phyloP scores from a whole-genome alignment of 2,888 invertebrate species.

The Willowsia nigromaculata region DNA sequence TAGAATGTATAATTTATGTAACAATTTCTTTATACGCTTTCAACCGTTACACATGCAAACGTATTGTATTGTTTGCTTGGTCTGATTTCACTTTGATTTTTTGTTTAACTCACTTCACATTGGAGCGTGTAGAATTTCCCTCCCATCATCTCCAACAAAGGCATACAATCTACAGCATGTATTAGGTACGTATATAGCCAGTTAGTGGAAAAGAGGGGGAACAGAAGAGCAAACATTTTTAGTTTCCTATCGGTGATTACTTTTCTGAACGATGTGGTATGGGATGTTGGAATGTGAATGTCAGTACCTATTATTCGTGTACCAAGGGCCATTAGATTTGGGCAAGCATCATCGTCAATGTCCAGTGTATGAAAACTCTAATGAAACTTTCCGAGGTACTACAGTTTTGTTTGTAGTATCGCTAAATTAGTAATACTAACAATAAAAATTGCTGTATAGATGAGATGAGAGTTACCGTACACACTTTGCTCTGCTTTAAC shows the following conservation, averaged over 20 bases:
- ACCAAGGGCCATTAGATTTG: not conserved
- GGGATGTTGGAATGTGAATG: constrained; percentile 3
- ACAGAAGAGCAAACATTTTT: not conserved
- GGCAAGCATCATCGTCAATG: not conserved
- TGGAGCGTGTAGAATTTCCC: not conserved
- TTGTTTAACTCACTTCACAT: not conserved
- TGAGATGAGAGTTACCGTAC: not conserved
- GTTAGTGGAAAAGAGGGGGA: not conserved
- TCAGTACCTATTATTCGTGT: not conserved
- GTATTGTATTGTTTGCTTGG: not conserved
- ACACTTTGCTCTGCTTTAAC: too few species aligned
- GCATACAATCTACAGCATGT: not conserved
- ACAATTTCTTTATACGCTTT: not conserved
- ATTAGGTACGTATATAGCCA: not conserved
- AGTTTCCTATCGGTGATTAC: constrained; percentile 19
- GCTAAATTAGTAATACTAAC: constrained; percentile 30
- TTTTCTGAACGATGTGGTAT: not conserved
- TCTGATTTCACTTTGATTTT: not conserved
- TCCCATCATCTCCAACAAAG: not conserved
- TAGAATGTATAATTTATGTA: not conserved
- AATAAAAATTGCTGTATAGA: not conserved
- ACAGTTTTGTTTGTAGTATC: not conserved
- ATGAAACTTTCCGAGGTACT: not conserved
- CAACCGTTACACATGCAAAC: not conserved
- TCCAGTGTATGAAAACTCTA: not conserved